Conservation (phyloP, 2,113 vertebrate species). For the Bagarius yarrelli region DNA sequence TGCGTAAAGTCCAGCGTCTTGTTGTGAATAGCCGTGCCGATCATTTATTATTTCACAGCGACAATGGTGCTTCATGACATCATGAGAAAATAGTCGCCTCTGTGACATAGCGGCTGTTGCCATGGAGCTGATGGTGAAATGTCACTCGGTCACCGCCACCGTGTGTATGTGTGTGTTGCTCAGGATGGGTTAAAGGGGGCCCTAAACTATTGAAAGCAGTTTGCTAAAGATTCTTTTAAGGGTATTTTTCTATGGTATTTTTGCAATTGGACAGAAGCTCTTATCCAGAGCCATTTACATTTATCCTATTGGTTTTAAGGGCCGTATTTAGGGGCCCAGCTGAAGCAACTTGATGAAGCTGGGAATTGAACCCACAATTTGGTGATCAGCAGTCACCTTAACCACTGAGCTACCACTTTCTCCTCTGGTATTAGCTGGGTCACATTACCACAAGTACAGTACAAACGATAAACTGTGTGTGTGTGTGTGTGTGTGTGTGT, state of each 20-base stretch:
- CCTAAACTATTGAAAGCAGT: constrained; percentile 68
- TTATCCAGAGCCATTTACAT: too few relatives aligned
- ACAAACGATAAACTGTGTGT: too few relatives aligned
- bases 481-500: constrained; percentile 35
- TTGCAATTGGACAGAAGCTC: too few relatives aligned
- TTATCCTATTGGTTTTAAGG: too few relatives aligned
- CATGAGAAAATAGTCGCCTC: constrained; percentile 72
- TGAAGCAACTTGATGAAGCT: too few relatives aligned
- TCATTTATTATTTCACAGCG: constrained; percentile 4
- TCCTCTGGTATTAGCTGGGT: constrained; percentile 37
- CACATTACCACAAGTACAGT: constrained; percentile 43
- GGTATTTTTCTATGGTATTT: too few relatives aligned
- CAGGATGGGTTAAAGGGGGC: constrained; percentile 24
- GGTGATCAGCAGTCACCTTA: too few relatives aligned
- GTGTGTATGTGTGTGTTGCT: constrained; percentile 11
- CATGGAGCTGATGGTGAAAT: constrained; percentile 69
- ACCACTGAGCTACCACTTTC: too few relatives aligned
- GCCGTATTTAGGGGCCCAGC: too few relatives aligned
- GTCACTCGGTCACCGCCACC: too few relatives aligned
- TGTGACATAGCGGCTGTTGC: constrained; percentile 72
- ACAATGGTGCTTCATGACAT: constrained; percentile 60
- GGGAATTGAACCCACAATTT: too few relatives aligned
- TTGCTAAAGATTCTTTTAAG: constrained; percentile 61
- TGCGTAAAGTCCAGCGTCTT: background rate
- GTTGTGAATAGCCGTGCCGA: background rate